phyloP scores from a whole-genome alignment of 1,140 invertebrate genomes.

The Papilio helenus region DNA sequence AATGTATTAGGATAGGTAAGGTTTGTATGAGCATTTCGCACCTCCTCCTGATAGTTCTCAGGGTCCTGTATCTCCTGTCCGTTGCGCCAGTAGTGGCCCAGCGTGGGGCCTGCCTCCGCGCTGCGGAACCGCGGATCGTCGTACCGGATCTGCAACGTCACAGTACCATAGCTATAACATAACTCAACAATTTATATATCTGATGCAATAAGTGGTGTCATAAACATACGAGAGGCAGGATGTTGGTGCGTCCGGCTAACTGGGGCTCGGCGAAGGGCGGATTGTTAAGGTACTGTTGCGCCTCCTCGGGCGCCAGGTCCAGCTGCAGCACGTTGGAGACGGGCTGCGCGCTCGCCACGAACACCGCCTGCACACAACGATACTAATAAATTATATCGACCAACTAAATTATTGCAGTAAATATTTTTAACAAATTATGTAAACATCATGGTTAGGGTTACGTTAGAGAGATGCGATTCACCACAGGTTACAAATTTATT shows the following conservation, averaged over 20 bases:
- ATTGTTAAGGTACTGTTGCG: constrained; percentile 83
- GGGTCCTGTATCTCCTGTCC: constrained; percentile 85
- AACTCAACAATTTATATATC: background rate
- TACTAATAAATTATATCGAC: background rate
- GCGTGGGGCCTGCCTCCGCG: constrained; percentile 76
- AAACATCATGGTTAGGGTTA: background rate
- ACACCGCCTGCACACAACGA: constrained; percentile 55
- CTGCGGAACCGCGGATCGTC: constrained; percentile 75
- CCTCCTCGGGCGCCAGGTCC: constrained; percentile 85
- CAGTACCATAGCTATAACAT: background rate
- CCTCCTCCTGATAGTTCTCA: constrained; percentile 86
- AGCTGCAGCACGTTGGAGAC: constrained; percentile 72
- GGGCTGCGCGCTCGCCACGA: constrained; percentile 54
- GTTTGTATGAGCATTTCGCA: constrained; percentile 40
- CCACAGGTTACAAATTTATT: background rate
- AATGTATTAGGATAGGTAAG: background rate
- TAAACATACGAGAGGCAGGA: constrained; percentile 68
- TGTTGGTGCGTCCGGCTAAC: constrained; percentile 63
- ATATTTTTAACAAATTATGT: background rate
- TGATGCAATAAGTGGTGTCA: background rate
- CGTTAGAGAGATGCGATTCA: background rate
- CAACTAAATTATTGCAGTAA: background rate
- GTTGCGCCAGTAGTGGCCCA: constrained; percentile 84
- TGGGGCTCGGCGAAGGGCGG: constrained; percentile 71
- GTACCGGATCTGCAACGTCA: constrained; percentile 63